A percentile compares a stretch with the other conserved stretches of the same genome.
Conservation (phyloP, 2,888 invertebrate species). For the Syritta pipiens region DNA sequence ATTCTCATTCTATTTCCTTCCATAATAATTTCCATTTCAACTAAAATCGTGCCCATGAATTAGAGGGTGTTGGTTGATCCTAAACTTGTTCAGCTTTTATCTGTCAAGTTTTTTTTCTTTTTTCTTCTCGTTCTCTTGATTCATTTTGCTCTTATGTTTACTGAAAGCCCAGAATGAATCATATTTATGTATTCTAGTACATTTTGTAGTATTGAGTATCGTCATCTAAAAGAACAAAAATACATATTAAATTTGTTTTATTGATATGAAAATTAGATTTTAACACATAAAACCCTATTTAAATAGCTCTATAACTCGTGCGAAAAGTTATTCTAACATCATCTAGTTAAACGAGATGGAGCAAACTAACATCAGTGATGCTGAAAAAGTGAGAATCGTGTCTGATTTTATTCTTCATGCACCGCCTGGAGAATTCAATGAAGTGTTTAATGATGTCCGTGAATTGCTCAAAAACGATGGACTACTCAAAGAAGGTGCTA, state of each 20-base stretch:
- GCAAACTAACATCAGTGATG: slow-evolving; percentile 85
- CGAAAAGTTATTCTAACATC: slow-evolving; percentile 12
- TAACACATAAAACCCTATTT: slow-evolving; percentile 13
- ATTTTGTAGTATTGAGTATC: slow-evolving; percentile 55
- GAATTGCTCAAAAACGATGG: slow-evolving; percentile 96
- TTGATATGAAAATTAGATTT: slow-evolving; percentile 53
- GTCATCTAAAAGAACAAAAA: slow-evolving; percentile 60
- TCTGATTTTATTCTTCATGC: slow-evolving; percentile 99
- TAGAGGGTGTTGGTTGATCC: slow-evolving; percentile 62
- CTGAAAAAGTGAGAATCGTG: slow-evolving; percentile 97
- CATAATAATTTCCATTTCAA: background rate
- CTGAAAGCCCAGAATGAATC: slow-evolving; percentile 65
- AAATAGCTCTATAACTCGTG: slow-evolving; percentile 33
- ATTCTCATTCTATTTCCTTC: background rate
- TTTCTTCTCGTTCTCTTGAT: slow-evolving; percentile 23
- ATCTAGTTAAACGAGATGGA: slow-evolving; percentile 73
- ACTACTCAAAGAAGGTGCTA: slow-evolving; percentile 96
- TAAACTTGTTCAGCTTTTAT: slow-evolving; percentile 61
- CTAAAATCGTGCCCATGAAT: background rate
- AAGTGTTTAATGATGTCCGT: slow-evolving; percentile 98
- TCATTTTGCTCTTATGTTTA: slow-evolving; percentile 64
- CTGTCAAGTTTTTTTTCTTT: slow-evolving; percentile 52
- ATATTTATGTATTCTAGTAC: slow-evolving; percentile 68
- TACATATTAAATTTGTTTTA: slow-evolving; percentile 60
- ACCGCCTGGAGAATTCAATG: slow-evolving; percentile 99